Conservation (phyloP, 2,113 vertebrate species). For the Hymenochirus boettgeri region DNA sequence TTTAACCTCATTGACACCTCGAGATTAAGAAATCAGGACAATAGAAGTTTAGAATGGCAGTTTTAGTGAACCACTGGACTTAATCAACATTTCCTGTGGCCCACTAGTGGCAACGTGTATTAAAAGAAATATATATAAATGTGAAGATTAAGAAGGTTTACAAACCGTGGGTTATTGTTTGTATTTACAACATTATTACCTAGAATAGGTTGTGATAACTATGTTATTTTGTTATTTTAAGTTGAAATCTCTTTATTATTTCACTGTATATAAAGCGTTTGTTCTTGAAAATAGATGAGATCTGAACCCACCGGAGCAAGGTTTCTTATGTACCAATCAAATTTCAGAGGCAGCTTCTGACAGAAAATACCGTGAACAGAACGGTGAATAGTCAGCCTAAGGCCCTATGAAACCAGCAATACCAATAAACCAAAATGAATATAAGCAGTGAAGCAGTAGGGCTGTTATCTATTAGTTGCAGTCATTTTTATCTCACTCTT, state of each 20-base stretch:
- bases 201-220: too few species aligned
- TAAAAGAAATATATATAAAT: too few species aligned
- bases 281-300: conserved; percentile 19
- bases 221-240: too few species aligned
- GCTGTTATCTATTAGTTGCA: conserved; percentile 37
- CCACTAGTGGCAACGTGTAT: too few species aligned
- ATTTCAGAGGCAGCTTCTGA: conserved; percentile 22
- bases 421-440: conserved; percentile 40
- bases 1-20: too few species aligned
- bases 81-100: too few species aligned
- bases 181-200: too few species aligned
- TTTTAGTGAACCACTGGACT: too few species aligned
- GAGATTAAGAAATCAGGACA: too few species aligned
- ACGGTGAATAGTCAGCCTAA: conserved; percentile 31
- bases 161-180: too few species aligned
- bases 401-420: conserved; percentile 26
- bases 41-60: too few species aligned
- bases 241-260: conserved; percentile 15
- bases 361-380: conserved; percentile 12
- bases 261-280: conserved; percentile 17
- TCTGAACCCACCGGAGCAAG: conserved; percentile 24
- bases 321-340: conserved; percentile 15
- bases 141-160: too few species aligned
- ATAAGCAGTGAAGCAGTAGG: conserved; percentile 35
- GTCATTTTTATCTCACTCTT: conserved; percentile 40